Evolutionary conservation across 2,113 vertebrate genomes (phyloP).

Genomic region (Zingel zingel): DNA sequence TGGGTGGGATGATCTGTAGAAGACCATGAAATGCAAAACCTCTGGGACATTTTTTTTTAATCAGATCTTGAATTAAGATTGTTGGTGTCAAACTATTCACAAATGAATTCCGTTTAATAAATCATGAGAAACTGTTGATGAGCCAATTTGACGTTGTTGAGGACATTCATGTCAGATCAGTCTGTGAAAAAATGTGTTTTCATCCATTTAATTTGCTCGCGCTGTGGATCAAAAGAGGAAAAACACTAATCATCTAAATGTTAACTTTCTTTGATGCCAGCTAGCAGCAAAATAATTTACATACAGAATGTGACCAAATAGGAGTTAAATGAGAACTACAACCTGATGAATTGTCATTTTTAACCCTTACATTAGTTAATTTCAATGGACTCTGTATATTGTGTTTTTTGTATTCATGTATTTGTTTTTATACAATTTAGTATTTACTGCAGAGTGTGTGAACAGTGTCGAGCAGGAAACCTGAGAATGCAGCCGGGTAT

Average conservation of each 20-base stretch:
- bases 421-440: no score
- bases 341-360: neutral
- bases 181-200: neutral
- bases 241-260: neutral
- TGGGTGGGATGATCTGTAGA: no score
- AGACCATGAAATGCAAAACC: neutral
- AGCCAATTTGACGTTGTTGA: neutral
- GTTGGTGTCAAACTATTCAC: neutral
- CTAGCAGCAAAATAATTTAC: neutral
- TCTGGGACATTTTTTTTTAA: neutral
- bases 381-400: neutral
- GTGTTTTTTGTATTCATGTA: neutral
- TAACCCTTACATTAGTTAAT: neutral
- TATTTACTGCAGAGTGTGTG: neutral
- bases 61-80: neutral
- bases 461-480: neutral
- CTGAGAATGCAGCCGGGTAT: no score
- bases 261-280: neutral
- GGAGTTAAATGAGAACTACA: neutral
- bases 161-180: neutral
- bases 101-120: neutral
- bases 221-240: neutral
- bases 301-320: neutral
- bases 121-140: neutral
- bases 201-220: neutral